Base-by-base conservation (phyloP, 2,888 invertebrate genomes). In the Cerastoderma edule region DNA sequence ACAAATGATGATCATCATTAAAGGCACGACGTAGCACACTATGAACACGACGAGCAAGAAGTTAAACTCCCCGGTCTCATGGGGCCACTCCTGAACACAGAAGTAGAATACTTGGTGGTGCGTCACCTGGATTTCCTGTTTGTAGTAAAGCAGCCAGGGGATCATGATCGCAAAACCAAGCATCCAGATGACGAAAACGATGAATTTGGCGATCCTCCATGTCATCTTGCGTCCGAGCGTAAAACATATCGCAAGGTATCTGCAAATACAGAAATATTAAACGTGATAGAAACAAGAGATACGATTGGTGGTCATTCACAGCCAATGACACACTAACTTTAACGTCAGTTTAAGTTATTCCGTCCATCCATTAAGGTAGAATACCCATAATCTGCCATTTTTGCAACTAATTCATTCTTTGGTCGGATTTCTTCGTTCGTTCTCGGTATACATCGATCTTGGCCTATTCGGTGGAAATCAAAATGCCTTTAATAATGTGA, bases 241-340 rank as follows among this genome's bases (percentile, higher is more conserved):
- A 96, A 97, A 97, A 96, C 98, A 98, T 89, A 98, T 98, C 56
- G 98, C 98, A 87, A 98, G 94, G 92, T 97, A 98, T 94, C 98
- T 98, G 95, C n/a, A 95, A 87, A 35, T 71, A 28, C 28, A 71
- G 16, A 60, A 71, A 67, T 35, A 35, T 13, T 53, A 16, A 53
- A 16, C 8, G 53, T 16, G 30, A 39, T n/a, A n/a, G n/a, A n/a
- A n/a, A n/a, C n/a, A n/a, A n/a, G n/a, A n/a, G n/a, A n/a, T n/a
- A n/a, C n/a, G n/a, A n/a, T n/a, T n/a, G n/a, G n/a, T n/a, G n/a
- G n/a, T n/a, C n/a, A n/a, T n/a, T n/a, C n/a, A n/a, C n/a, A n/a
- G n/a, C n/a, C n/a, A n/a, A n/a, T n/a, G n/a, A n/a, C n/a, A n/a
- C n/a, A n/a, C n/a, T n/a, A n/a, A n/a, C n/a, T n/a, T n/a, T n/a